Evolutionary conservation across 2,797 vertebrate genomes (phyloP).

Genomic region (Dipus sagitta): DNA sequence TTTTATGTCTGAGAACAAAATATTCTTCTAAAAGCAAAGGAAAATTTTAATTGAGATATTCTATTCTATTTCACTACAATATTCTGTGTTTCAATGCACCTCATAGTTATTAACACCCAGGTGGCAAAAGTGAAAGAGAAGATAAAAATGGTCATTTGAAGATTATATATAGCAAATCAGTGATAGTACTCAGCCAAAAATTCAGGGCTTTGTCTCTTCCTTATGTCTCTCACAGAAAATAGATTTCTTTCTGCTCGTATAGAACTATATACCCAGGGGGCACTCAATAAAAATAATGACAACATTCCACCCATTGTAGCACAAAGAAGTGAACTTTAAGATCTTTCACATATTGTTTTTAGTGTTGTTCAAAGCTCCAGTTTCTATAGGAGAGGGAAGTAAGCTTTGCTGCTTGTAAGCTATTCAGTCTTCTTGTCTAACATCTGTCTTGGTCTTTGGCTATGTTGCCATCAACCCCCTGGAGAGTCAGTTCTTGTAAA

Average conservation of each 20-base stretch:
- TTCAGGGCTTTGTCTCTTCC: background rate
- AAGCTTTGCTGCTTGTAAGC: constrained; percentile 5
- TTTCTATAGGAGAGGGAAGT: background rate
- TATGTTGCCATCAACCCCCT: background rate
- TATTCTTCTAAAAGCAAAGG: constrained; percentile 11
- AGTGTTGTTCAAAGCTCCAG: constrained; percentile 34
- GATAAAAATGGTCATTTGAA: background rate
- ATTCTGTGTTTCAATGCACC: background rate
- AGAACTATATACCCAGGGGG: constrained; percentile 32
- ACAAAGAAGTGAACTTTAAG: constrained; percentile 42
- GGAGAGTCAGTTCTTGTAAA: constrained; percentile 12
- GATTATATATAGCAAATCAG: background rate
- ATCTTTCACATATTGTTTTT: constrained; percentile 61
- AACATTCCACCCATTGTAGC: constrained; percentile 47
- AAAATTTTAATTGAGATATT: constrained; percentile 8
- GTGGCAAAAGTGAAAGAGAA: background rate
- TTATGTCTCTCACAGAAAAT: constrained; percentile 1
- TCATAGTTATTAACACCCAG: background rate
- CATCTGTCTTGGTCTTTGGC: constrained; percentile 2
- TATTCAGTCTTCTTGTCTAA: constrained; percentile 63
- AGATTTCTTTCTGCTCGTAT: constrained; percentile 21
- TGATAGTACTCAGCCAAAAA: background rate
- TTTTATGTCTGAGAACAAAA: background rate
- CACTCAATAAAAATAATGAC: constrained; percentile 65
- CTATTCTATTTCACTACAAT: background rate